Evolutionary conservation across 2,797 vertebrate species (phyloP), one percentile per base, ranked within the genome.

Genomic region (Megalops cyprinoides): DNA sequence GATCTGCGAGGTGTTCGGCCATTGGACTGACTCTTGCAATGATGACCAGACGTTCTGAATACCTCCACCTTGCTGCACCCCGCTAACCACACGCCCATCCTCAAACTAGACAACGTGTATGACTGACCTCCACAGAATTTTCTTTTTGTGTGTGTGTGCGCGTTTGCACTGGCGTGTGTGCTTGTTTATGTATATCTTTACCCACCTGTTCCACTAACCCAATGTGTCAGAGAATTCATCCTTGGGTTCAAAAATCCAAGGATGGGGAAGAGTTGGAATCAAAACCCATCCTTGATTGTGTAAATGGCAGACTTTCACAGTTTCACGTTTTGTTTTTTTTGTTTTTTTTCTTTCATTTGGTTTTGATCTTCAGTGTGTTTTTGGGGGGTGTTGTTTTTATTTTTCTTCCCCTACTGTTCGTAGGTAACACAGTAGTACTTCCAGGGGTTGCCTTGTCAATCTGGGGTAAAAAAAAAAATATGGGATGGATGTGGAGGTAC

Each of bases 1-100:
- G 1, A 98, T 96, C 88, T 99, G 98, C 1, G 98, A 99, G 94
- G 90, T 96, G 86, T 99, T 99, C 0, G 98, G 97, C 67, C 98
- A 99, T 92, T 97, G 96, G 96, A 96, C 97, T 0, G 94, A 96
- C 0, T 93, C 93, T 80, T 99, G 98, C 90, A 98, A 97, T 0
- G 98, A 99, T 0, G 97, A 99, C 8, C 97, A 99, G 93, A 99
- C 98, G 87, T 99, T 98, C 89, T 99, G 86, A 93, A 82, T 84
- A 81, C 88, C 86, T 84, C 79, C 49, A 12, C 75, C 51, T 31
- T 12, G 48, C 55, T 81, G n/a, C n/a, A n/a, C n/a, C n/a, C 82
- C 83, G 65, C 82, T 8, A 77, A 79, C 86, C 73, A 84, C 89
- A 89, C 86, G 88, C 89, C 89, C 85, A 79, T 53, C 25, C 46